Conservation (phyloP, 64 coral and sea anemone species). For the Exaiptasia diaphana region DNA sequence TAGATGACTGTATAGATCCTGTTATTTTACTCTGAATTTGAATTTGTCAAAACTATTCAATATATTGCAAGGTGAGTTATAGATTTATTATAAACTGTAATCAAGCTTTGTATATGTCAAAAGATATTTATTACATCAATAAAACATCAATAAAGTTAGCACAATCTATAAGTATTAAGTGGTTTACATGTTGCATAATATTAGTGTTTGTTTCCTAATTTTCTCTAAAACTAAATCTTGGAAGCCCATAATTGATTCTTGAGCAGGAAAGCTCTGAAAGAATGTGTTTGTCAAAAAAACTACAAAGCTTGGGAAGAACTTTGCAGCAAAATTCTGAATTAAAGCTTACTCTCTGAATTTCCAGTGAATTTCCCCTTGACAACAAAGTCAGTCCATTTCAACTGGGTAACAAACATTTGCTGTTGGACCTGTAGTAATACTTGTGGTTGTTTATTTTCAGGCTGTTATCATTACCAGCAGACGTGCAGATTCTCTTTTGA, state of each 20-base stretch:
- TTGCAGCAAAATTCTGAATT: constrained; percentile 38
- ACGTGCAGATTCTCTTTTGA: background rate
- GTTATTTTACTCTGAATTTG: background rate
- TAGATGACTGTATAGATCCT: too few relatives aligned
- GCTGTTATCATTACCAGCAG: background rate
- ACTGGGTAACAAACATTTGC: constrained; percentile 13
- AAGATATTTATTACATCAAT: background rate
- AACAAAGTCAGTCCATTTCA: constrained; percentile 43
- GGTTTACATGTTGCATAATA: background rate
- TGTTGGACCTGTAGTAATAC: background rate
- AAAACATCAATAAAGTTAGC: background rate
- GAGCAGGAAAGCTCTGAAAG: constrained; percentile 46
- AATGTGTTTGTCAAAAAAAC: constrained; percentile 51
- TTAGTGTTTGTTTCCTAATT: background rate
- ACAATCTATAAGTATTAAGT: background rate
- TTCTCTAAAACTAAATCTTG: constrained; percentile 29
- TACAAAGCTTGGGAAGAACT: constrained; percentile 32
- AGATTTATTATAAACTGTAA: too few relatives aligned
- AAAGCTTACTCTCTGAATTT: constrained; percentile 43
- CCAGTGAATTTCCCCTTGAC: background rate
- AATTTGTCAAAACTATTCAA: background rate
- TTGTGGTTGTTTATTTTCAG: background rate
- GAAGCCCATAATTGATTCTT: constrained; percentile 46
- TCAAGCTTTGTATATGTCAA: background rate
- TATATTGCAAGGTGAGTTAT: background rate